These are phyloP conservation scores for Eucriotettix oculatus DNA, from an alignment of 2,888 invertebrate species.

Conservation along the genomic window DNA sequence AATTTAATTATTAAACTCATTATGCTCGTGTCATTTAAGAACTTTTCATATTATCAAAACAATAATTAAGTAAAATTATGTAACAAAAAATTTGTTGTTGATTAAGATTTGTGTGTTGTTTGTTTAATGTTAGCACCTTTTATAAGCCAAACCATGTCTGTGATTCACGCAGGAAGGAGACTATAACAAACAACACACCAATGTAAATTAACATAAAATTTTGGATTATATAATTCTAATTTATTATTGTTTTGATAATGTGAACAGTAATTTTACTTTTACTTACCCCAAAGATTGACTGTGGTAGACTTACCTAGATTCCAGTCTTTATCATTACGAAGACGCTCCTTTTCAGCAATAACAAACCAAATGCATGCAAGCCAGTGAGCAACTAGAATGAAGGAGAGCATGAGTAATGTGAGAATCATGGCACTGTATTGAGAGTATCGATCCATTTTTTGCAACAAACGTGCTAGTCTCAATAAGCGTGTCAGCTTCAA, in stretches of 20 bases:
- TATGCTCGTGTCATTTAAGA: too few relatives aligned
- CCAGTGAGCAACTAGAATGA: slow-evolving; percentile 91
- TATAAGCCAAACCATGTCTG: too few relatives aligned
- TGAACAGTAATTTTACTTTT: not conserved
- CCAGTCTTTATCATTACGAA: slow-evolving; percentile 47
- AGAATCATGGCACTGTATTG: slow-evolving; percentile 91
- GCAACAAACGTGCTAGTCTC: slow-evolving; percentile 73
- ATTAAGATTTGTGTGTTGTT: too few relatives aligned
- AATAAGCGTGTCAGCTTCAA: slow-evolving; percentile 82
- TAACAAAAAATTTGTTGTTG: too few relatives aligned
- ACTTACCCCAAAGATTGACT: too few relatives aligned
- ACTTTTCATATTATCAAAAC: too few relatives aligned
- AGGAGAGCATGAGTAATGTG: slow-evolving; percentile 84
- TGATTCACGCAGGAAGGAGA: too few relatives aligned
- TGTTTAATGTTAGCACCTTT: too few relatives aligned
- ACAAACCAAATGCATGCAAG: slow-evolving; percentile 94
- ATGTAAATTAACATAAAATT: not conserved
- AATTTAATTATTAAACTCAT: too few relatives aligned
- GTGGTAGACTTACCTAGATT: slow-evolving; percentile 53
- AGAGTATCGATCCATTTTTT: slow-evolving; percentile 93
- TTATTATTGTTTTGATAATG: not conserved
- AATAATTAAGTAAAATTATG: too few relatives aligned
- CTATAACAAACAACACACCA: too few relatives aligned
- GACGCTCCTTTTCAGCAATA: slow-evolving; percentile 76
- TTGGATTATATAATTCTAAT: not conserved